Conservation (phyloP, 2,888 invertebrate genomes). For the Petrolisthes cinctipes region DNA sequence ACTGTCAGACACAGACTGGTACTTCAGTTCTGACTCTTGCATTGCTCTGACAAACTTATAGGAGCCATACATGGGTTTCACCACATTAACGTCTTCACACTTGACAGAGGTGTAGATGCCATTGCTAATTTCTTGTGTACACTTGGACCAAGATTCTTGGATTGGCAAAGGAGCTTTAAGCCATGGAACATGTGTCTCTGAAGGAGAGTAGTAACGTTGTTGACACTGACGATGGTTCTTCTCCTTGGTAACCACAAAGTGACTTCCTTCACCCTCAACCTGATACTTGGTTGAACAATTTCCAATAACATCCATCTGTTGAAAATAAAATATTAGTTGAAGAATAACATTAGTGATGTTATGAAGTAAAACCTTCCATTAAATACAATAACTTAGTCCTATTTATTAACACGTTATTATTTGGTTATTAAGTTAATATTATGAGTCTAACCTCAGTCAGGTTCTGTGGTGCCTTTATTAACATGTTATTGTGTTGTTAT, state of each 20-base stretch:
- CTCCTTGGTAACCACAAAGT: conserved; percentile 38
- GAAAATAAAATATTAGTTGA: background rate
- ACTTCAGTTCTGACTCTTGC: conserved; percentile 38
- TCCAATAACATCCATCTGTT: conserved; percentile 54
- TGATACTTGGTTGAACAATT: conserved; percentile 44
- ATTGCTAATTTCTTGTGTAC: conserved; percentile 43
- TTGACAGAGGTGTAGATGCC: conserved; percentile 40
- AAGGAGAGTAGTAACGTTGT: conserved; percentile 37
- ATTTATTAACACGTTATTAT: background rate
- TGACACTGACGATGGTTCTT: conserved; percentile 46
- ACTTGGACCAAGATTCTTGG: conserved; percentile 38
- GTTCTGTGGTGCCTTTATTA: conserved; percentile 9
- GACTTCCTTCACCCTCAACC: conserved; percentile 24
- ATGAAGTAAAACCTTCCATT: background rate
- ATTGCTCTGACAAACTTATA: conserved; percentile 46
- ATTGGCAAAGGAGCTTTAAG: conserved; percentile 42
- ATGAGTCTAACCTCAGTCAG: conserved; percentile 48
- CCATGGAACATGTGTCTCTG: conserved; percentile 32
- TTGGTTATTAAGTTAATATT: background rate
- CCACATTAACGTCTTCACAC: conserved; percentile 46
- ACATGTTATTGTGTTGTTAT: background rate
- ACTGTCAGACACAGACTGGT: conserved; percentile 1
- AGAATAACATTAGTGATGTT: background rate
- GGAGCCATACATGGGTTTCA: conserved; percentile 33
- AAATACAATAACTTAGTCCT: background rate